Conservation (phyloP, 2,888 invertebrate genomes). For the Drosophila mimetica region DNA sequence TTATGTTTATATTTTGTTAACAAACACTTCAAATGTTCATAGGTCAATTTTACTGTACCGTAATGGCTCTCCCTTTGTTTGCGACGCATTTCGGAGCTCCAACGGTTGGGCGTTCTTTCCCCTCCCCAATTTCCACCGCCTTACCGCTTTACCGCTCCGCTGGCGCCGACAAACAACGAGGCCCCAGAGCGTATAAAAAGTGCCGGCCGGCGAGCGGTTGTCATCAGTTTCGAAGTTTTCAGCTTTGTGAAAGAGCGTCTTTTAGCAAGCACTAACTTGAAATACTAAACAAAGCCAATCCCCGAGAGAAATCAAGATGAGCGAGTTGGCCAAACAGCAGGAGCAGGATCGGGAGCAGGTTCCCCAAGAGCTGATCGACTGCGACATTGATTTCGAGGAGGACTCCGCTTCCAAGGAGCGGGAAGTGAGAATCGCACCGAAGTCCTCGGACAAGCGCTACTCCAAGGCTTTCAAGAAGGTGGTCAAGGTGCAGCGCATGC, state of each 20-base stretch:
- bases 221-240: conserved; percentile 58
- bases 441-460: conserved; percentile 16
- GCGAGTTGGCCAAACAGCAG: conserved; percentile 38
- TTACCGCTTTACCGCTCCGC: conserved; percentile 37
- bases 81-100: conserved; percentile 27
- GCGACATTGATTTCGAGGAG: conserved; percentile 42
- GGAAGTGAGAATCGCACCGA: conserved; percentile 8
- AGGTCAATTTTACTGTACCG: conserved; percentile 9
- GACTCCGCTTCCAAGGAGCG: conserved; percentile 21
- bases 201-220: conserved; percentile 57
- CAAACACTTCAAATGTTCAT: too few relatives aligned
- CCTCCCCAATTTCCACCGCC: neutral
- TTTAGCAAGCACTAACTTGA: conserved; percentile 1
- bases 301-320: conserved; percentile 45
- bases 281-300: neutral
- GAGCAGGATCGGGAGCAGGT: conserved; percentile 24
- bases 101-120: neutral
- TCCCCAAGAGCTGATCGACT: conserved; percentile 46
- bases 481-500: conserved; percentile 57
- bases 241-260: conserved; percentile 35
- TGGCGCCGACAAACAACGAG: conserved; percentile 25
- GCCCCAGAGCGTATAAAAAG: conserved; percentile 63
- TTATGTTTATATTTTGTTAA: too few relatives aligned
- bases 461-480: conserved; percentile 66
- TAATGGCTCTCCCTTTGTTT: conserved; percentile 23